Percentiles rank a stretch among this genome's conserved stretches.
phyloP scores from a whole-genome alignment of 2,113 vertebrate species.

The Dicaeum eximium region DNA sequence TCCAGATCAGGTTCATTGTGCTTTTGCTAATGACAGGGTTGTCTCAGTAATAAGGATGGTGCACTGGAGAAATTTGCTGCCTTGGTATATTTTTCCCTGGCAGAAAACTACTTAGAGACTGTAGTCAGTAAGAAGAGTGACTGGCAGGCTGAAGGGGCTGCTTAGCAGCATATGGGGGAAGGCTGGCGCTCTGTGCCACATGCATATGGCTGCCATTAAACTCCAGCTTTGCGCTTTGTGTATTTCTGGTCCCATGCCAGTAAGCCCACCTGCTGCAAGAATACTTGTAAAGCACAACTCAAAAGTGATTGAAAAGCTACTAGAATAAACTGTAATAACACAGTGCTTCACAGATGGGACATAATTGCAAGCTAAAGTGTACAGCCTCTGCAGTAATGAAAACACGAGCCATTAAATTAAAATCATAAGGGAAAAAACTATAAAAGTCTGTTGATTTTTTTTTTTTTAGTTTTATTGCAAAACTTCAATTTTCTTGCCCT shows the following conservation, averaged over 20 bases:
- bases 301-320: slow-evolving; percentile 88
- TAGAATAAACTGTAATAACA: slow-evolving; percentile 88
- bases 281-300: slow-evolving; percentile 88
- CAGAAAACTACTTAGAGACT: slow-evolving; percentile 84
- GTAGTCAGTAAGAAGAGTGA: slow-evolving; percentile 83
- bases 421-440: slow-evolving; percentile 83
- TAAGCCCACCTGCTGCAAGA: slow-evolving; percentile 87
- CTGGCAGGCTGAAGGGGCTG: slow-evolving; percentile 83
- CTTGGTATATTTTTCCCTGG: slow-evolving; percentile 85
- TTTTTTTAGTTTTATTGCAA: slow-evolving; percentile 80
- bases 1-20: slow-evolving; percentile 88
- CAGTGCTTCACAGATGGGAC: slow-evolving; percentile 85
- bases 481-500: slow-evolving; percentile 86
- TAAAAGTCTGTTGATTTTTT: slow-evolving; percentile 82
- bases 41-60: slow-evolving; percentile 88
- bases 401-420: slow-evolving; percentile 86
- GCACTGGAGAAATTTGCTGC: slow-evolving; percentile 90
- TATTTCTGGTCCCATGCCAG: slow-evolving; percentile 82
- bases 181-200: slow-evolving; percentile 77
- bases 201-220: slow-evolving; percentile 86
- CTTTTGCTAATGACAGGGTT: slow-evolving; percentile 90
- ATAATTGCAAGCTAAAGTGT: slow-evolving; percentile 86
- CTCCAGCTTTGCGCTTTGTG: slow-evolving; percentile 86
- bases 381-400: slow-evolving; percentile 83
- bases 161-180: slow-evolving; percentile 81